A percentile compares a stretch with the other conserved stretches of the same genome.
These are phyloP conservation scores for Cliona cf. orientalis DNA, from an alignment of 37 sponge, comb jelly and placozoan species.

Conservation along the genomic window DNA sequence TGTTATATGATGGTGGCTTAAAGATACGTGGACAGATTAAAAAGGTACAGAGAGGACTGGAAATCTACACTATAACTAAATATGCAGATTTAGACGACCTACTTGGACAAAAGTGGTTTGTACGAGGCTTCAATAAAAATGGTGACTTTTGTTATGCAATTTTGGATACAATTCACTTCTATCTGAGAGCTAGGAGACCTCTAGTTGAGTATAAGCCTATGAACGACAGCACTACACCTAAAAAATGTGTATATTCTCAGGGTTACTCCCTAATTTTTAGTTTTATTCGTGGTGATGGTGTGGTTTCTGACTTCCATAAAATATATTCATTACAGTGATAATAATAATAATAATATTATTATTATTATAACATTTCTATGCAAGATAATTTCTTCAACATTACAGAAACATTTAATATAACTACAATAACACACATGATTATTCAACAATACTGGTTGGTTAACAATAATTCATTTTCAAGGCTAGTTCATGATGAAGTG, in stretches of 20 bases:
- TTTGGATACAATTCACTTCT: slow-evolving; percentile 12
- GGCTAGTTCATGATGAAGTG: no score
- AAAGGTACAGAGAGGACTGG: neutral
- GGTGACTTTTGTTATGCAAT: slow-evolving; percentile 30
- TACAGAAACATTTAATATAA: no score
- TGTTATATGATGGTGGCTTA: slow-evolving; percentile 15
- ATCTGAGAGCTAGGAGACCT: neutral
- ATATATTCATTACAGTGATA: neutral
- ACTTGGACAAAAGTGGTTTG: slow-evolving; percentile 13
- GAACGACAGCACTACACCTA: neutral
- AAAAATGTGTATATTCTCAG: neutral
- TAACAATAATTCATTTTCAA: no score
- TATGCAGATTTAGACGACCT: slow-evolving; percentile 1
- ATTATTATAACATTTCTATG: neutral
- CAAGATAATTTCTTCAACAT: neutral
- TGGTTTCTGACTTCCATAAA: neutral
- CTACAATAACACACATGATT: no score
- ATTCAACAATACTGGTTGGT: no score
- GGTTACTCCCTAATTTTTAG: neutral
- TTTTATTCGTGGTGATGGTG: slow-evolving; percentile 19
- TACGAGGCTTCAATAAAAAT: slow-evolving; percentile 18
- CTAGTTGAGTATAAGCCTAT: neutral
- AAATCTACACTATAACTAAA: neutral
- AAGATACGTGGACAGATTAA: neutral
- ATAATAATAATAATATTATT: neutral